A percentile compares a stretch with the other conserved stretches of the same genome.
Conservation (phyloP, 2,888 invertebrate genomes). For the Auanema freiburgensis region DNA sequence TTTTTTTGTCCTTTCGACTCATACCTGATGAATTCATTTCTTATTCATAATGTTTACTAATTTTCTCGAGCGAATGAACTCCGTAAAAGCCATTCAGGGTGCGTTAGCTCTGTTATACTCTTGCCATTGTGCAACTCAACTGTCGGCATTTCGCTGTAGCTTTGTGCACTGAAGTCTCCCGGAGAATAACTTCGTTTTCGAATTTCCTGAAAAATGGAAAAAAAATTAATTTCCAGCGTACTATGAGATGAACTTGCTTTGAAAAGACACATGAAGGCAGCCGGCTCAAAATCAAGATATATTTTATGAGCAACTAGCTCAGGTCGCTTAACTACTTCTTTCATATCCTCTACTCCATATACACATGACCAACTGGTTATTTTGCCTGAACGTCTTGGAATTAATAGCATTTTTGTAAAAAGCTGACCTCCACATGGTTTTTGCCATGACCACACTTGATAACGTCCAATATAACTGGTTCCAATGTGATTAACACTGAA, state of each 20-base stretch:
- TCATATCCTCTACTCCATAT: constrained; percentile 40
- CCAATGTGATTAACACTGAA: constrained; percentile 32
- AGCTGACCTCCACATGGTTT: constrained; percentile 10
- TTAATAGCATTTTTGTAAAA: background rate
- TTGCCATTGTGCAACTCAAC: constrained; percentile 35
- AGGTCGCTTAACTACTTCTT: constrained; percentile 33
- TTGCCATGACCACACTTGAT: constrained; percentile 36
- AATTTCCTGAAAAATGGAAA: constrained; percentile 27
- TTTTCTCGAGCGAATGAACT: constrained; percentile 24
- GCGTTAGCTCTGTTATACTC: constrained; percentile 30
- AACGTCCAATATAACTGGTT: constrained; percentile 36
- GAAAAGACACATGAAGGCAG: constrained; percentile 41
- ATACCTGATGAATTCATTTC: too few relatives aligned
- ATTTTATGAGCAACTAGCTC: constrained; percentile 45
- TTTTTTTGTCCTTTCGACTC: too few relatives aligned
- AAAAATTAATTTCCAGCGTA: constrained; percentile 1
- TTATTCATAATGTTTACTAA: too few relatives aligned
- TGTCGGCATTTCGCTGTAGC: constrained; percentile 43
- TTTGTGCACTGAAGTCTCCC: constrained; percentile 27
- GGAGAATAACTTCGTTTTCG: constrained; percentile 20
- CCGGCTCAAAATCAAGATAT: constrained; percentile 40
- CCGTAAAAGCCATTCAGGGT: constrained; percentile 37
- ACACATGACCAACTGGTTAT: constrained; percentile 38
- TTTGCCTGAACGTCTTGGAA: constrained; percentile 22
- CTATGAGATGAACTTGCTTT: constrained; percentile 30